Percentiles rank a stretch among this genome's conserved stretches.
Conservation (phyloP, 2,113 vertebrate species). For the Pipra filicauda region DNA sequence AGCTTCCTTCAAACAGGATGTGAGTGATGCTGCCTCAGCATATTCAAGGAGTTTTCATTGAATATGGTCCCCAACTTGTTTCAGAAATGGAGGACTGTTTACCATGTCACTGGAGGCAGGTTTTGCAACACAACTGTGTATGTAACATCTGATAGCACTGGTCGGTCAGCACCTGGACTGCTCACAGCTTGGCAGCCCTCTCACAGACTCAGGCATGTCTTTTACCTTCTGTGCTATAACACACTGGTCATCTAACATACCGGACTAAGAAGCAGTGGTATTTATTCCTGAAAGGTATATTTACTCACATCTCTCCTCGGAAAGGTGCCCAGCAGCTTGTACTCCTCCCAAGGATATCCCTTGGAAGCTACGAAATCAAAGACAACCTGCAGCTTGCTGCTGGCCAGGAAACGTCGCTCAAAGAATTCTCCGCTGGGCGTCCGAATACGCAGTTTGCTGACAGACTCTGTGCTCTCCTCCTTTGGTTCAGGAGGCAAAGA, state of each 20-base stretch:
- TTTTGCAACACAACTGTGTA: not conserved
- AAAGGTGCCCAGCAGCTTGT: slow-evolving; percentile 98
- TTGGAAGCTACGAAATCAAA: slow-evolving; percentile 99
- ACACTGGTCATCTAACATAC: not conserved
- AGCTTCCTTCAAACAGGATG: not conserved
- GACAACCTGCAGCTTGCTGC: slow-evolving; percentile 93
- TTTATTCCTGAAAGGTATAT: not conserved
- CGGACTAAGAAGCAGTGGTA: not conserved
- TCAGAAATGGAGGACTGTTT: not conserved
- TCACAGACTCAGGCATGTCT: not conserved
- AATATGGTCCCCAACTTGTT: not conserved
- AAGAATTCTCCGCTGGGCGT: slow-evolving; percentile 96
- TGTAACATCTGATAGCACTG: not conserved
- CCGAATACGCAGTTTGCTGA: slow-evolving; percentile 94
- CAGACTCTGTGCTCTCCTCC: slow-evolving; percentile 87
- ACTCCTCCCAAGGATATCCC: slow-evolving; percentile 94
- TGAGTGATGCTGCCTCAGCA: not conserved
- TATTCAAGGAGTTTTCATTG: not conserved
- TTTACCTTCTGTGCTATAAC: not conserved
- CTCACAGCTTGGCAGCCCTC: not conserved
- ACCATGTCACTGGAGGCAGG: not conserved
- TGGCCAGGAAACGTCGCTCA: slow-evolving; percentile 93
- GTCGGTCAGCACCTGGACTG: not conserved
- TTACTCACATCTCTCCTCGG: slow-evolving; percentile 95
- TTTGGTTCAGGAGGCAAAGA: slow-evolving; percentile 90